Evolutionary conservation across 2,888 invertebrate genomes (phyloP).

Genomic region (Lutraria lutraria): DNA sequence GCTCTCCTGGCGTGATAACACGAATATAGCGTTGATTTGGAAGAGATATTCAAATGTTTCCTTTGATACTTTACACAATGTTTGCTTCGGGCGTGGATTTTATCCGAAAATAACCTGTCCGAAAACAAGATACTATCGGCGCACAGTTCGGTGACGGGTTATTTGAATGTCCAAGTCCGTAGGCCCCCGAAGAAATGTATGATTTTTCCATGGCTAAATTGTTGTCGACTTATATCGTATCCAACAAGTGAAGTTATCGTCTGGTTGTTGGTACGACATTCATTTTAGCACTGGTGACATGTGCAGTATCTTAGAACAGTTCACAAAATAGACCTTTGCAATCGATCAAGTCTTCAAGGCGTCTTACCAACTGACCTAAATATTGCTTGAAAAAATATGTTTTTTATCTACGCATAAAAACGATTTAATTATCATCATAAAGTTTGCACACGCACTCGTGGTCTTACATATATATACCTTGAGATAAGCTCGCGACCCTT

Average conservation of each 20-base stretch:
- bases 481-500: neutral
- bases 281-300: neutral
- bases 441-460: neutral
- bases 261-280: too few relatives aligned
- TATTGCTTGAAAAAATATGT: neutral
- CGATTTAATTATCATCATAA: neutral
- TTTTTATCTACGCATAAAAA: neutral
- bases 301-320: neutral
- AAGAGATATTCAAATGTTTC: neutral
- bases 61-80: neutral
- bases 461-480: neutral
- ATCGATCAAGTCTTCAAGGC: neutral
- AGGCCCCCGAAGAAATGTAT: neutral
- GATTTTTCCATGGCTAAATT: neutral
- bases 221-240: neutral
- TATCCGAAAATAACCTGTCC: slow-evolving; percentile 21
- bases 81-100: neutral
- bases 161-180: neutral
- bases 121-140: neutral
- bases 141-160: neutral
- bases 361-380: neutral
- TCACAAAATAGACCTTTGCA: neutral
- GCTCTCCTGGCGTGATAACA: neutral
- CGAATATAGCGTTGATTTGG: neutral
- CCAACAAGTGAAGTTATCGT: neutral